Evolutionary conservation across 1,140 invertebrate species (phyloP), one percentile per base, ranked within the genome.

Genomic region (Andrena cerasifolii): DNA sequence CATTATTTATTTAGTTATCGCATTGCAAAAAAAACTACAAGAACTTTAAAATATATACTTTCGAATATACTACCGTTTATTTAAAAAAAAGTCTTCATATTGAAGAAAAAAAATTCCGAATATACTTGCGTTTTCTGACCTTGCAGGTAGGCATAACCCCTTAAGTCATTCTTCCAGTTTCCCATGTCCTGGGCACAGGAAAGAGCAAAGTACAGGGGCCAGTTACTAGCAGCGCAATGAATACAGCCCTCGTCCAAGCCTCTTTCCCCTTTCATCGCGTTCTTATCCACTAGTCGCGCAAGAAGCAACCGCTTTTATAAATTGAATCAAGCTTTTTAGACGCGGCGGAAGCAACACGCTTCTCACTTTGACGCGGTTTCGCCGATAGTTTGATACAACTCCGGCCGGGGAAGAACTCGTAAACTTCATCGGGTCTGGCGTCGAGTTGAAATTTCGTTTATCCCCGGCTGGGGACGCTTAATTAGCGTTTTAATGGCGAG

Each of bases 401-500:
- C 7, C 36, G 36, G 10, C 10, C 10, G 36, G 1, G 8, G n/a
- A 47, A 43, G 10, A 43, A 31, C 47, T 63, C 31, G 70, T 63
- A 62, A 73, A 73, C 31, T 43, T 49, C 16, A 28, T 49, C 21
- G 21, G n/a, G 33, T 40, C 21, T 14, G n/a, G 33, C 31, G 53
- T 53, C 59, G 71, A 31, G 71, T 65, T 66, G 65, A 43, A 74
- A 74, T 62, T 43, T n/a, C 71, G 61, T 74, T 74, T 74, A 65
- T 73, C 59, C 43, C 47, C 8, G 5, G 31, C 31, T 7, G 14
- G 31, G 56, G n/a, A 21, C 31, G 47, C 33, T 73, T 40, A 73
- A 65, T 73, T 59, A 59, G 51, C 31, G 47, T 73, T 73, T 73
- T 65, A 73, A 73, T 49, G 33, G 33, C 56, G 28, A 31, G 24